Evolutionary conservation across 2,888 invertebrate genomes (phyloP).

Genomic region (Cheilosia urbana): DNA sequence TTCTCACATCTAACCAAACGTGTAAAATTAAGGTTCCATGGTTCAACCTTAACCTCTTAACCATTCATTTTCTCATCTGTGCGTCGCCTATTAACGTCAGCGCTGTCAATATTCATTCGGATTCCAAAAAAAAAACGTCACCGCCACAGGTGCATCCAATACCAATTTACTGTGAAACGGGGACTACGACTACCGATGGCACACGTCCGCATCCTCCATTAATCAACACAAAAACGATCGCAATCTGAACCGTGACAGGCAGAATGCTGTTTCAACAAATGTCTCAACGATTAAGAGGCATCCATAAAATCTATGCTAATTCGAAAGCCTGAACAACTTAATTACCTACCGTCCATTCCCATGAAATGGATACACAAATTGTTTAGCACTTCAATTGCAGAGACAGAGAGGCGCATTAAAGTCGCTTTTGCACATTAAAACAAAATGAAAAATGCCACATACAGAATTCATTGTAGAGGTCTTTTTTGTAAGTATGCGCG

Average conservation of each 20-base stretch:
- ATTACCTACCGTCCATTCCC: conserved; percentile 62
- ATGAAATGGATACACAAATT: conserved; percentile 71
- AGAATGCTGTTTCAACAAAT: conserved; percentile 16
- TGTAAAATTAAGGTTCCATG: too few relatives aligned
- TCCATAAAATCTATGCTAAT: conserved; percentile 62
- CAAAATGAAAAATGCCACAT: background rate
- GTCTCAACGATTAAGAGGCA: conserved; percentile 2
- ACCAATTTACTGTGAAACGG: background rate
- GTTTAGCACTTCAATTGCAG: conserved; percentile 43
- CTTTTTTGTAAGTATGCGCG: conserved; percentile 32
- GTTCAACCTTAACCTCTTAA: too few relatives aligned
- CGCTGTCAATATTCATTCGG: background rate
- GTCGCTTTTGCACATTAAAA: conserved; percentile 27
- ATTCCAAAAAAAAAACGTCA: background rate
- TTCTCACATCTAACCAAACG: too few relatives aligned
- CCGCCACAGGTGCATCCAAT: background rate
- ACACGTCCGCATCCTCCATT: conserved; percentile 1
- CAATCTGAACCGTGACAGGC: background rate
- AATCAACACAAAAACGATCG: background rate
- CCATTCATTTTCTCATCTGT: too few relatives aligned
- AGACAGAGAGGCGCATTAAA: background rate
- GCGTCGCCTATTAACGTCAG: too few relatives aligned
- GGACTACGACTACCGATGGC: background rate
- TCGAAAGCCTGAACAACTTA: conserved; percentile 45
- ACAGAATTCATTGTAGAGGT: background rate